Conservation (phyloP, 2,888 invertebrate species). For the Caenorhabditis panamensis region DNA sequence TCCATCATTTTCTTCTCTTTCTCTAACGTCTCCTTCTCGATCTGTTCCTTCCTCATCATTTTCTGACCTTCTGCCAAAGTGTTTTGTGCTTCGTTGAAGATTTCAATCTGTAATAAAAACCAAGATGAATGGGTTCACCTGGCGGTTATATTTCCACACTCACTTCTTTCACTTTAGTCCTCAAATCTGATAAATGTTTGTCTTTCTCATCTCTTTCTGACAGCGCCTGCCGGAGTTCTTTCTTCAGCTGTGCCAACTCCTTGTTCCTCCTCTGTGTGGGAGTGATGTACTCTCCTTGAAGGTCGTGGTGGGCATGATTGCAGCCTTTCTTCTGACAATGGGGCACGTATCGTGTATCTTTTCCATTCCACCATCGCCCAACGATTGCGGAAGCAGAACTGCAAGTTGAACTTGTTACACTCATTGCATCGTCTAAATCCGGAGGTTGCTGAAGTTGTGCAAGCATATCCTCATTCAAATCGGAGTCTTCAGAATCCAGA, state of each 20-base stretch:
- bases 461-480: slow-evolving; percentile 55
- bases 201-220: slow-evolving; percentile 78
- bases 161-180: slow-evolving; percentile 79
- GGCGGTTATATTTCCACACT: background rate
- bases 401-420: slow-evolving; percentile 73
- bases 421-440: slow-evolving; percentile 70
- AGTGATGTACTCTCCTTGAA: slow-evolving; percentile 76
- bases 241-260: slow-evolving; percentile 59
- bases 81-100: slow-evolving; percentile 65
- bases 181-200: slow-evolving; percentile 76
- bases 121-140: slow-evolving; percentile 2
- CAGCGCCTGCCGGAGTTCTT: slow-evolving; percentile 70
- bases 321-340: slow-evolving; percentile 79
- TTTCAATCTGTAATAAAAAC: slow-evolving; percentile 66
- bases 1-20: slow-evolving; percentile 75
- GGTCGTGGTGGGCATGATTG: slow-evolving; percentile 71
- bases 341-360: slow-evolving; percentile 78
- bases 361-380: slow-evolving; percentile 81
- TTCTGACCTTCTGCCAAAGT: slow-evolving; percentile 65
- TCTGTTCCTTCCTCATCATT: slow-evolving; percentile 63
- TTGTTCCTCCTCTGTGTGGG: slow-evolving; percentile 79
- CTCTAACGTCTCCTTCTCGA: slow-evolving; percentile 61
- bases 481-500: slow-evolving; percentile 70
- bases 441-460: slow-evolving; percentile 36
- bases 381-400: slow-evolving; percentile 75